Conservation (phyloP, 2,888 invertebrate species). For the Stramonita haemastoma region DNA sequence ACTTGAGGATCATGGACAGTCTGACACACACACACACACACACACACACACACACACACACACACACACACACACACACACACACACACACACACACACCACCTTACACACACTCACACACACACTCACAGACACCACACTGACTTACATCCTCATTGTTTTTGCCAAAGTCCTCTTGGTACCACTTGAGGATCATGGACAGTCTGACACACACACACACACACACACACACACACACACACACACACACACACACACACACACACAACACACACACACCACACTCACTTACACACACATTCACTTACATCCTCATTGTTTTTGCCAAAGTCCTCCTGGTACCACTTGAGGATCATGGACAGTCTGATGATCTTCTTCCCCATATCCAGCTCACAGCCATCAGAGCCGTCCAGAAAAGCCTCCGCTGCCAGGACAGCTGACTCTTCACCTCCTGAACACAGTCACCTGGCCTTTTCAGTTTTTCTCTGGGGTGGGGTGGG, state of each 20-base stretch:
- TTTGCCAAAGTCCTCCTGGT: conserved; percentile 78
- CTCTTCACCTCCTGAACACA: conserved; percentile 40
- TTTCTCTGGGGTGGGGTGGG: too few relatives aligned
- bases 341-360: conserved; percentile 79
- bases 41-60: too few relatives aligned
- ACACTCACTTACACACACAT: not conserved
- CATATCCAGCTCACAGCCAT: conserved; percentile 75
- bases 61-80: too few relatives aligned
- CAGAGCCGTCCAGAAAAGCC: conserved; percentile 76
- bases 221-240: too few relatives aligned
- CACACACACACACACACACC: too few relatives aligned
- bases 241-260: too few relatives aligned
- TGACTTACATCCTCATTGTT: conserved; percentile 69
- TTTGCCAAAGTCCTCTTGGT: conserved; percentile 78
- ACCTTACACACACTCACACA: too few relatives aligned
- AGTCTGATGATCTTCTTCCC: conserved; percentile 73
- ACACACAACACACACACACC: not conserved
- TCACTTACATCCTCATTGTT: conserved; percentile 67
- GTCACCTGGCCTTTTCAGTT: not conserved
- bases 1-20: conserved; percentile 78
- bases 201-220: conserved; percentile 72
- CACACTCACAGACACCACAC: too few relatives aligned
- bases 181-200: conserved; percentile 79
- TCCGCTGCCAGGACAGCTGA: conserved; percentile 72
- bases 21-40: too few relatives aligned